Base-by-base conservation (phyloP, 2,113 vertebrate genomes). In the Oxyura jamaicensis region DNA sequence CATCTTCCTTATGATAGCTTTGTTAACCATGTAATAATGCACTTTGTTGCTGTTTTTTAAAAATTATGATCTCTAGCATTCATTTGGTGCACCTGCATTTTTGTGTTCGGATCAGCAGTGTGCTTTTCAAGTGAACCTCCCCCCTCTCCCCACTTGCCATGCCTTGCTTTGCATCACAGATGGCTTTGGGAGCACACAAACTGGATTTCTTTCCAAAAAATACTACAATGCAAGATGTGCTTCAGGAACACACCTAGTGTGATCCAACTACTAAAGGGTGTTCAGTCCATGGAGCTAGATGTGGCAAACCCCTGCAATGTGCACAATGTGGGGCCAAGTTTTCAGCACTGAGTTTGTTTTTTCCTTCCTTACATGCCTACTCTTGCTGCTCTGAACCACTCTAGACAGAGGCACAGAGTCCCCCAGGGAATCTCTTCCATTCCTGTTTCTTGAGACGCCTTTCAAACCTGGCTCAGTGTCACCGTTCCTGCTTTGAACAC, bases 101-200 rank as follows among this genome's bases (percentile, higher is more conserved):
- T 59, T 76, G 39, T 68, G 29, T 39, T n/a, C 36, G 55, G 14
- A 60, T 90, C 42, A 56, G 25, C 59, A 19, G 23, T 7, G 36
- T 55, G 10, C 18, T 75, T 75, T 82, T 39, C 46, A 46, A 76
- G 29, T 68, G n/a, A 75, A 65, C 63, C 71, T 80, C 48, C 25
- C 46, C 50, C 42, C 80, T 25, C 5, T 55, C 33, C 8, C 35
- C 39, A 85, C 0, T 1, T 9, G 26, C 29, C 0, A 0, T 3
- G 7, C 56, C 14, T 77, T 53, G 23, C 20, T 39, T 58, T 55
- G 35, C 17, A 67, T 39, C 29, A 73, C 2, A 33, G 66, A 86
- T 8, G 33, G 60, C 17, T 68, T 83, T 52, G 39, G 48, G 39
- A 76, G 17, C 1, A 3, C 19, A 35, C n/a, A 90, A 88, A 92